phyloP scores from a whole-genome alignment of 2,797 vertebrate genomes.

The Chrysocyon brachyurus region DNA sequence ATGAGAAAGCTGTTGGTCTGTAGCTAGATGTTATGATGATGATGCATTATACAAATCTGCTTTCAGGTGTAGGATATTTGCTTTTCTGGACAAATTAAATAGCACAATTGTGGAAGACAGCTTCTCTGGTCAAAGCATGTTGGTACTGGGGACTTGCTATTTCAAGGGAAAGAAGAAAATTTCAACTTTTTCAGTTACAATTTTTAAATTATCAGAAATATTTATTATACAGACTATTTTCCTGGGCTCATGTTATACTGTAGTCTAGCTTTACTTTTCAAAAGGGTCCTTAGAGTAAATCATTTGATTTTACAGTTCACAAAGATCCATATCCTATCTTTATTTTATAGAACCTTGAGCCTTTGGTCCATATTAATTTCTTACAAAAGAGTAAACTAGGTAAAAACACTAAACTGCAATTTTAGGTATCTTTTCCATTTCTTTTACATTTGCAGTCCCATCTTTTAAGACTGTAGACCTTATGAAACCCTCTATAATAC shows the following conservation, averaged over 20 bases:
- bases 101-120: slow-evolving; percentile 66
- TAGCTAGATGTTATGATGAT: slow-evolving; percentile 47
- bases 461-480: slow-evolving; percentile 40
- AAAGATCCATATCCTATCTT: slow-evolving; percentile 44
- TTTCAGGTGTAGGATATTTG: slow-evolving; percentile 66
- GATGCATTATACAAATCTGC: slow-evolving; percentile 57
- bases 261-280: slow-evolving; percentile 71
- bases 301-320: slow-evolving; percentile 45
- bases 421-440: slow-evolving; percentile 65
- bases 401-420: slow-evolving; percentile 60
- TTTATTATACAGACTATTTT: slow-evolving; percentile 48
- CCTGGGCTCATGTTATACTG: slow-evolving; percentile 24
- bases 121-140: slow-evolving; percentile 69
- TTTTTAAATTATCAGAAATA: slow-evolving; percentile 67
- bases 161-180: slow-evolving; percentile 63
- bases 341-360: slow-evolving; percentile 64
- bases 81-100: slow-evolving; percentile 76
- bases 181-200: slow-evolving; percentile 53
- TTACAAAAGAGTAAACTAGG: slow-evolving; percentile 59
- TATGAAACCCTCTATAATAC: slow-evolving; percentile 38
- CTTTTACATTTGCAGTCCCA: slow-evolving; percentile 62
- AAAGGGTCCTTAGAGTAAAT: slow-evolving; percentile 55
- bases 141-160: slow-evolving; percentile 49
- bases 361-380: slow-evolving; percentile 56
- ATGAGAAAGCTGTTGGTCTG: slow-evolving; percentile 59